Base-by-base conservation (phyloP, 2,888 invertebrate species). In the Heliconius sara region DNA sequence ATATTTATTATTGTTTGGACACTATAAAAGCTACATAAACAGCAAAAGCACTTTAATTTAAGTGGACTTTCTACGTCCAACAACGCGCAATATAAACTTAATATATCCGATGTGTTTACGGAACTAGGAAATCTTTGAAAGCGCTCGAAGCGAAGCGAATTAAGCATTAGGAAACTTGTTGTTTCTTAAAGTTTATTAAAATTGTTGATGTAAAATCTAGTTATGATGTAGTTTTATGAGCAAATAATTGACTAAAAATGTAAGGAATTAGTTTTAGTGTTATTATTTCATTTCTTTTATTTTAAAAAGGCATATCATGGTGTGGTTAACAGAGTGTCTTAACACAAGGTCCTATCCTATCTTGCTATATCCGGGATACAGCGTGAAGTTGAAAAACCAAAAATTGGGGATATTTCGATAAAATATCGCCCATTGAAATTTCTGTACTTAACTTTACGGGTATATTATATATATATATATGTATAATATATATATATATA, bases 21-120 rank as follows among this genome's bases (percentile, higher is more conserved):
- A 30, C 10, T 30, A 9, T n/a, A 13, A 34, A 73, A 73, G 34
- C 34, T 27, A 6, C 10, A 71, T 52, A 71, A 52, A 71, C 1
- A 39, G 39, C 43, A 70, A 70, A 47, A 9, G 13, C 19, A 57
- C 34, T 73, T 60, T 34, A 57, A 73, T 73, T 73, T 73, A 34
- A 73, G 72, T 57, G 19, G 57, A 57, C 72, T 73, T 60, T 60
- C 30, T 52, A 71, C 47, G n/a, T 7, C 72, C 65, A 47, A 47
- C 65, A 65, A 43, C 27, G 65, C n/a, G 27, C 75, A 43, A 60
- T 60, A 75, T 43, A 65, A 75, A 75, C 75, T 75, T 65, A 75
- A 75, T 75, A 75, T 75, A 65, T 75, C 75, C 75, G 75, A 65
- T 75, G 43, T 75, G 65, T 47, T 75, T 75, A 65, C 65, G 43